phyloP scores from a whole-genome alignment of 2,113 vertebrate species.

The Oncorhynchus gorbuscha region DNA sequence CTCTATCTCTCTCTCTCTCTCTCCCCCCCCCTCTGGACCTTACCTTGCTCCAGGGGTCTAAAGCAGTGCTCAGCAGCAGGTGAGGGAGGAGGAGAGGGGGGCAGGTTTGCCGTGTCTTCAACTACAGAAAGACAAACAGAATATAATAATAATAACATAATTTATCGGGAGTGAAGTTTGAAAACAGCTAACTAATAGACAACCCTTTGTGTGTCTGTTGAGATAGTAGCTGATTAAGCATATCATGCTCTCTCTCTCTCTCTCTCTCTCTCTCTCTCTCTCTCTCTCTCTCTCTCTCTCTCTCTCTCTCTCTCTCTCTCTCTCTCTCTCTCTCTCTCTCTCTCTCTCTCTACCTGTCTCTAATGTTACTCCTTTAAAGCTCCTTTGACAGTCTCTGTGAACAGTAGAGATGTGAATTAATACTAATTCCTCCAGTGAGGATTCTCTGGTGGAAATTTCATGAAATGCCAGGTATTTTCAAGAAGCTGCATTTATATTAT shows the following conservation, averaged over 20 bases:
- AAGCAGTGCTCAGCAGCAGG: constrained; percentile 92
- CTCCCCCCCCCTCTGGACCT: constrained; percentile 16
- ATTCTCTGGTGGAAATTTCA: neutral
- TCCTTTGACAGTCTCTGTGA: constrained; percentile 23
- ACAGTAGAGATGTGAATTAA: constrained; percentile 14
- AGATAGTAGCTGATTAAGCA: neutral
- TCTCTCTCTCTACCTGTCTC: neutral
- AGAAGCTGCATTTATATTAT: neutral
- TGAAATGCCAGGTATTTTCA: neutral
- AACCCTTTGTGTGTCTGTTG: neutral
- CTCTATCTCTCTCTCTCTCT: too few relatives aligned
- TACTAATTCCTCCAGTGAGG: constrained; percentile 18
- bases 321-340: neutral
- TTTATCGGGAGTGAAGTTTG: neutral
- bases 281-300: neutral
- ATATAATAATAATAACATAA: too few relatives aligned
- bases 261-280: neutral
- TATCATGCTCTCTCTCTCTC: neutral
- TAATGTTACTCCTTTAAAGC: constrained; percentile 28
- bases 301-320: neutral
- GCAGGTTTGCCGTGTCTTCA: constrained; percentile 94
- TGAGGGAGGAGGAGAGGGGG: constrained; percentile 95
- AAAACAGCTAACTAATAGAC: neutral
- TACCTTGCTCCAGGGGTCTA: constrained; percentile 91
- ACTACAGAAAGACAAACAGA: constrained; percentile 69